Evolutionary conservation across 2,113 vertebrate species (phyloP), one percentile per base, ranked within the genome.

Genomic region (Capreolus pygargus): DNA sequence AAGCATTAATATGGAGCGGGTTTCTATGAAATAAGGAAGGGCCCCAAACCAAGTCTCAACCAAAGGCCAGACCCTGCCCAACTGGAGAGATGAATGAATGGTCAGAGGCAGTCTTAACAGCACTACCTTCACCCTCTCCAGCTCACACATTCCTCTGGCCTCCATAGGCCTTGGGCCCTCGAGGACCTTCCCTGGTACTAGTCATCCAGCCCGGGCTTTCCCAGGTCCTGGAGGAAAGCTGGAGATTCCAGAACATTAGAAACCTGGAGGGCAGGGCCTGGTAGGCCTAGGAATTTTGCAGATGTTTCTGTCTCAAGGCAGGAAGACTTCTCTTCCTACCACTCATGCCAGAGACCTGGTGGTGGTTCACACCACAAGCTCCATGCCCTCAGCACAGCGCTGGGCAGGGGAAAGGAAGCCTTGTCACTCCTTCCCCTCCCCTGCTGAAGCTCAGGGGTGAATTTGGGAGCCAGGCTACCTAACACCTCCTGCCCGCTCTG

Each of bases 401-500:
- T n/a, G 7, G 88, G 33, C 54, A n/a, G 82, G 52, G 28, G 39
- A 55, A 25, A 57, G 43, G 52, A 47, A 55, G 78, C 13, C 89
- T 70, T 17, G 36, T 97, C 33, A 28, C 17, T 64, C 10, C 23
- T 54, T 43, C 79, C 67, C 67, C 85, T 79, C 43, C 36, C 64
- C 67, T 39, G n/a, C 52, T 6, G 19, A 88, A 74, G 57, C 57
- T 90, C 45, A 61, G 43, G 27, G 28, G 43, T 58, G 76, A 67
- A 90, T 95, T 74, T 90, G 61, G 74, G 70, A 96, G 97, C 47
- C 91, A 64, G 89, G 83, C 85, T 76, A 64, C 91, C 82, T 55
- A 50, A 91, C 64, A 92, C 64, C 97, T 93, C 54, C 50, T 91
- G 91, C 95, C 64, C 3, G 95, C 97, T 97, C 86, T 64, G 89